phyloP scores from a whole-genome alignment of 2,113 vertebrate genomes.

The Capra hircus region DNA sequence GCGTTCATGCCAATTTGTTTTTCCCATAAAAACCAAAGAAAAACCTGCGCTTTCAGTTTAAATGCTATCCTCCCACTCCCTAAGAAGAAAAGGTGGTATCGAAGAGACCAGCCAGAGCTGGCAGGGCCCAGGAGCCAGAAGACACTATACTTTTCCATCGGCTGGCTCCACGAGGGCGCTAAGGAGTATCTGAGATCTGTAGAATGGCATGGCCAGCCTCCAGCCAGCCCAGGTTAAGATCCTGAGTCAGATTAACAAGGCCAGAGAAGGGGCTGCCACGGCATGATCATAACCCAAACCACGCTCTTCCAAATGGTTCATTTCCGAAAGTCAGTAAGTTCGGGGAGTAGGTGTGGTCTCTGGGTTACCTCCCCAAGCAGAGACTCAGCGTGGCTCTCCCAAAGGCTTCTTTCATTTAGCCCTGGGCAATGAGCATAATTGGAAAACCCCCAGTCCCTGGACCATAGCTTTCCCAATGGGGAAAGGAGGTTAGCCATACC shows the following conservation, averaged over 20 bases:
- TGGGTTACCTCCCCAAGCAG: background rate
- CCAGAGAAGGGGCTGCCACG: background rate
- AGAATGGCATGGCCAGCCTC: constrained; percentile 29
- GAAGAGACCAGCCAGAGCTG: background rate
- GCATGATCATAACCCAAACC: constrained; percentile 16
- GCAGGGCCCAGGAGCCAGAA: constrained; percentile 31
- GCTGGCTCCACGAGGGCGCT: constrained; percentile 4
- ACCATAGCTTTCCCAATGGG: background rate
- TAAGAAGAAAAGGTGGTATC: constrained; percentile 43
- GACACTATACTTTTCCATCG: constrained; percentile 68
- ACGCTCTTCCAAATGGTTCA: constrained; percentile 3
- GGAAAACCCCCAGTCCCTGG: background rate
- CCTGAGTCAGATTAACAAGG: constrained; percentile 17
- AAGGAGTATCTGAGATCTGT: constrained; percentile 50
- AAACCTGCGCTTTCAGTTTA: constrained; percentile 58
- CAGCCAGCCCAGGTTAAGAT: constrained; percentile 23
- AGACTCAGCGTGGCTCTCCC: background rate
- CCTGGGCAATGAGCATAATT: background rate
- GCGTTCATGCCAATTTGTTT: constrained; percentile 70
- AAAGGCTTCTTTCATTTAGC: background rate
- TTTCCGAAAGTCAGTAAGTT: background rate
- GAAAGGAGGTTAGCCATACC: background rate
- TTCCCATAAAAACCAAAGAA: constrained; percentile 74
- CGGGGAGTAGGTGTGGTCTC: background rate
- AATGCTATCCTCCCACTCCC: constrained; percentile 22